Evolutionary conservation across 2,113 vertebrate genomes (phyloP), one percentile per base, ranked within the genome.

Genomic region (Guaruba guarouba): DNA sequence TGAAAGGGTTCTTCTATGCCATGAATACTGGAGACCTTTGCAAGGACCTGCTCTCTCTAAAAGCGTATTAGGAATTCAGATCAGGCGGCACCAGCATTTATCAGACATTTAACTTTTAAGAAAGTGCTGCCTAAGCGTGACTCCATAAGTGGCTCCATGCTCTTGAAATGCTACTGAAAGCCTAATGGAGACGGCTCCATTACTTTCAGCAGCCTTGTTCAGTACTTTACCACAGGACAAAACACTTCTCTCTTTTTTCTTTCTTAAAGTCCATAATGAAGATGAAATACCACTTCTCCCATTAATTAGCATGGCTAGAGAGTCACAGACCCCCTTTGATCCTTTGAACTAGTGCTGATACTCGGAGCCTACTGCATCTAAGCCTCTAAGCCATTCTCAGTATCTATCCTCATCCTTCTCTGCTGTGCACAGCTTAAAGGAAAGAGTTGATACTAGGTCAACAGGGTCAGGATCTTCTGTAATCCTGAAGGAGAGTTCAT

Each of bases 301-400:
- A 82, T 93, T 91, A 96, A 95, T 97, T 96, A 82, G 29, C 59
- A 78, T 28, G 46, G 86, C 49, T 88, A 83, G 80, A 95, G 92
- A 96, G 70, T 79, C 94, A 96, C 66, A 93, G 54, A 95, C 81
- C 33, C 41, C 11, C 90, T 97, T 93, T 96, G 94, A 96, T 97
- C 91, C 95, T 96, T 96, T 96, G 92, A 97, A 86, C 95, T 77
- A 70, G 66, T 67, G 92, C 87, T 91, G 90, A 95, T 93, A 90
- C 95, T 85, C 95, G 48, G 92, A 94, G 35, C 55, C 62, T 86
- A 62, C 81, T 88, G 77, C 83, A 90, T 77, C 69, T 94, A 95
- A 94, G 71, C 94, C 92, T 86, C 91, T 89, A 94, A 97, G 87
- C 69, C 88, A 93, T 71, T 94, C 2, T 7, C 61, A 69, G 87